Percentiles rank a stretch among this genome's conserved stretches.
These are phyloP conservation scores for Bufo gargarizans DNA, from an alignment of 2,113 vertebrate species.

Conservation along the genomic window DNA sequence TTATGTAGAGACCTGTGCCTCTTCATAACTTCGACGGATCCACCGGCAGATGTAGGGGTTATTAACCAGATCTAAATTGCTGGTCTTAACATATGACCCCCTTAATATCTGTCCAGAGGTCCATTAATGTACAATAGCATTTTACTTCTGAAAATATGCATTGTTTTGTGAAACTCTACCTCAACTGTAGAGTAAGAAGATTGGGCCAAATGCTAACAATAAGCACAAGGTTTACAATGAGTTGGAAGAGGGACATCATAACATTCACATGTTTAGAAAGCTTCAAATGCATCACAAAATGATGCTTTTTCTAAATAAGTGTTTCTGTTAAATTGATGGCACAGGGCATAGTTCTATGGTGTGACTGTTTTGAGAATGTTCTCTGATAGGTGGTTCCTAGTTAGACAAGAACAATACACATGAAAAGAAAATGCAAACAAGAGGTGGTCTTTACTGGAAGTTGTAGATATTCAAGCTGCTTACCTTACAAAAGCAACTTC, in stretches of 20 bases:
- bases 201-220: not conserved
- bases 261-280: not conserved
- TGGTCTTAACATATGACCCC: too few relatives aligned
- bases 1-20: too few relatives aligned
- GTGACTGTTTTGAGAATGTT: slow-evolving; percentile 19
- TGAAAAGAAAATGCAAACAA: slow-evolving; percentile 37
- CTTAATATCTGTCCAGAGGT: not conserved
- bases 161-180: not conserved
- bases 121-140: not conserved
- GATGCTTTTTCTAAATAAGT: slow-evolving; percentile 20
- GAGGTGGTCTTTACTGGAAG: not conserved
- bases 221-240: not conserved
- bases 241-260: not conserved
- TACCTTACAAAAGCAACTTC: slow-evolving; percentile 4
- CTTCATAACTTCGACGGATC: too few relatives aligned
- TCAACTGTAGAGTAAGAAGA: not conserved
- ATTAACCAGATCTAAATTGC: too few relatives aligned
- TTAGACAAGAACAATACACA: slow-evolving; percentile 32
- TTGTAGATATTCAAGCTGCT: slow-evolving; percentile 24
- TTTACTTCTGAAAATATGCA: not conserved
- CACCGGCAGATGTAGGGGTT: too few relatives aligned
- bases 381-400: slow-evolving; percentile 15
- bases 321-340: slow-evolving; percentile 19
- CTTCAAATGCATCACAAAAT: not conserved
- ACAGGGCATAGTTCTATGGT: not conserved